These are phyloP conservation scores for human DNA, from an alignment of 2,113 vertebrate genomes.

Conservation along the genomic window DNA sequence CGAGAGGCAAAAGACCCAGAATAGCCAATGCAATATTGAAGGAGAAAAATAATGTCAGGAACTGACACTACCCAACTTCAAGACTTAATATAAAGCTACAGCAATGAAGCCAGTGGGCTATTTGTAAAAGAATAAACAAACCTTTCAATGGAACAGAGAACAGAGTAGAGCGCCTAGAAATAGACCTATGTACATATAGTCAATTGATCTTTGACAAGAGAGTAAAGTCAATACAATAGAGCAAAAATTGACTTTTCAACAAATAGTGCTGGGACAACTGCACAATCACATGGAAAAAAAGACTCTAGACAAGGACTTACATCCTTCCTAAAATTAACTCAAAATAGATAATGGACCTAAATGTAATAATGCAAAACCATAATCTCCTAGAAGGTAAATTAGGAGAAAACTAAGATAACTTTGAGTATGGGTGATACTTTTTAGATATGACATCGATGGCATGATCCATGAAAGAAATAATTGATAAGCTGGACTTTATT, in stretches of 20 bases:
- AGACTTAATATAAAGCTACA: background rate
- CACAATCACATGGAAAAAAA: background rate
- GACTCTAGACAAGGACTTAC: background rate
- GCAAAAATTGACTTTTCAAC: background rate
- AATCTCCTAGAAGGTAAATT: background rate
- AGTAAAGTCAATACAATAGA: background rate
- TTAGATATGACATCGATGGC: background rate
- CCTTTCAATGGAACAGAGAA: background rate
- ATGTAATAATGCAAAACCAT: background rate
- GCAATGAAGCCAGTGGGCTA: background rate
- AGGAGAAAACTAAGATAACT: background rate
- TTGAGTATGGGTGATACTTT: background rate
- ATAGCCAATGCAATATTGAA: background rate
- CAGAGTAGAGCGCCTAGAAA: background rate
- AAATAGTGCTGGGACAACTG: background rate
- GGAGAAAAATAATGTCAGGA: background rate
- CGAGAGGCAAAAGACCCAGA: background rate
- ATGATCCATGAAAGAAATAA: background rate
- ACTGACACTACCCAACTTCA: background rate
- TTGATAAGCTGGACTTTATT: background rate
- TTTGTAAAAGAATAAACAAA: background rate
- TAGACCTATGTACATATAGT: background rate
- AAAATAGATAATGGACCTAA: background rate
- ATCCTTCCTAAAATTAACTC: background rate
- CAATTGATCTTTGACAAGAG: background rate